Conservation (phyloP, 2,888 invertebrate genomes). For the Iselma pallidipennis region DNA sequence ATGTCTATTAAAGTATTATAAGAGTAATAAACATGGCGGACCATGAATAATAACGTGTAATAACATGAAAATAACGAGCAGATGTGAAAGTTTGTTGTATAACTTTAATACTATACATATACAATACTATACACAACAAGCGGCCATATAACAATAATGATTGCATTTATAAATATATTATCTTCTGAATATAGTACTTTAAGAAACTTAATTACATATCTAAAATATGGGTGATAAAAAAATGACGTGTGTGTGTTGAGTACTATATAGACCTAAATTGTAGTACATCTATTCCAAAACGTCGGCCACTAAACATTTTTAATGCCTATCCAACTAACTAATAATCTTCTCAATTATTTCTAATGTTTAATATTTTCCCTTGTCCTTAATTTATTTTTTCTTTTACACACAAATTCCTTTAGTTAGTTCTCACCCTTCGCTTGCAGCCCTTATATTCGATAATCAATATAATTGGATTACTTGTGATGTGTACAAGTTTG, state of each 20-base stretch:
- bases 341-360: too few relatives aligned
- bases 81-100: slow-evolving; percentile 39
- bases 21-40: slow-evolving; percentile 38
- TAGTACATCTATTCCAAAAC: too few relatives aligned
- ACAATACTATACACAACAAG: neutral
- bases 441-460: neutral
- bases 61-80: slow-evolving; percentile 40
- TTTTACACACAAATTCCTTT: too few relatives aligned
- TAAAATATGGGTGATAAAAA: slow-evolving; percentile 24
- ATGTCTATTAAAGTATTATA: slow-evolving; percentile 35
- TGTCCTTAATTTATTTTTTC: too few relatives aligned
- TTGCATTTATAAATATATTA: slow-evolving; percentile 29
- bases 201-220: slow-evolving; percentile 26
- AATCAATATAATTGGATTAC: neutral
- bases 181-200: slow-evolving; percentile 16
- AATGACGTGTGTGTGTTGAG: slow-evolving; percentile 7
- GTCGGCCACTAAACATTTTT: too few relatives aligned
- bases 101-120: neutral
- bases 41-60: slow-evolving; percentile 44
- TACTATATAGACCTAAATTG: slow-evolving; percentile 7
- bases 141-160: slow-evolving; percentile 24
- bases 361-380: too few relatives aligned
- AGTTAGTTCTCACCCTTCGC: neutral
- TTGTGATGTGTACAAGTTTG: neutral
- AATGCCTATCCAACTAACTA: too few relatives aligned